Evolutionary conservation across 2,888 invertebrate species (phyloP).

Genomic region (Dioctria rufipes): DNA sequence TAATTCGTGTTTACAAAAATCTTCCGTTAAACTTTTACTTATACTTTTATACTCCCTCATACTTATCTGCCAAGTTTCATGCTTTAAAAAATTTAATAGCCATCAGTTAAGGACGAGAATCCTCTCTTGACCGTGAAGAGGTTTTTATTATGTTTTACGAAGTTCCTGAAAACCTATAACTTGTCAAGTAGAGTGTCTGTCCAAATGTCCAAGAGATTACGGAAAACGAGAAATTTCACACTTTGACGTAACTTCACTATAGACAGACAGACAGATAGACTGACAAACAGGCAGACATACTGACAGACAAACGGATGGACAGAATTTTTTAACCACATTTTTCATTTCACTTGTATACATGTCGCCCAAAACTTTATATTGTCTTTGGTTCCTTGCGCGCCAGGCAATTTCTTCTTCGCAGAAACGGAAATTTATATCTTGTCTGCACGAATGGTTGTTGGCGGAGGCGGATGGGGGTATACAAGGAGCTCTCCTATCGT

Average conservation of each 20-base stretch:
- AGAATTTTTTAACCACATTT: conserved; percentile 13
- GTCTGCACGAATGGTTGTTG: conserved; percentile 38
- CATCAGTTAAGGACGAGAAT: neutral
- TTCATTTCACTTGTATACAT: neutral
- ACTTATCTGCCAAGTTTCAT: neutral
- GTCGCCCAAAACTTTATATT: conserved; percentile 13
- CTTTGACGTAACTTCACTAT: neutral
- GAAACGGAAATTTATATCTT: conserved; percentile 42
- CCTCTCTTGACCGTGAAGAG: neutral
- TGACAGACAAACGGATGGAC: no score
- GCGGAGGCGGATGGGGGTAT: neutral
- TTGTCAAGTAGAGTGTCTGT: no score
- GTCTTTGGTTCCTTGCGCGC: conserved; percentile 30
- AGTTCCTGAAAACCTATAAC: no score
- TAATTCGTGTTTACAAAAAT: no score
- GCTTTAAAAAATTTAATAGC: conserved; percentile 4
- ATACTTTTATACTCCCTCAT: neutral
- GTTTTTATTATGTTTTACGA: no score
- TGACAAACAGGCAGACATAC: no score
- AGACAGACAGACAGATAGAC: neutral
- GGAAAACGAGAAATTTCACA: no score
- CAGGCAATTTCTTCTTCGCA: conserved; percentile 46
- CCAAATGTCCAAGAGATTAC: no score
- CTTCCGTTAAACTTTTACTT: no score
- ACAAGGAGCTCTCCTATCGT: neutral